A percentile compares a stretch with the other conserved stretches of the same genome.
Conservation (phyloP, 2,113 vertebrate genomes). For the Neogale vison region DNA sequence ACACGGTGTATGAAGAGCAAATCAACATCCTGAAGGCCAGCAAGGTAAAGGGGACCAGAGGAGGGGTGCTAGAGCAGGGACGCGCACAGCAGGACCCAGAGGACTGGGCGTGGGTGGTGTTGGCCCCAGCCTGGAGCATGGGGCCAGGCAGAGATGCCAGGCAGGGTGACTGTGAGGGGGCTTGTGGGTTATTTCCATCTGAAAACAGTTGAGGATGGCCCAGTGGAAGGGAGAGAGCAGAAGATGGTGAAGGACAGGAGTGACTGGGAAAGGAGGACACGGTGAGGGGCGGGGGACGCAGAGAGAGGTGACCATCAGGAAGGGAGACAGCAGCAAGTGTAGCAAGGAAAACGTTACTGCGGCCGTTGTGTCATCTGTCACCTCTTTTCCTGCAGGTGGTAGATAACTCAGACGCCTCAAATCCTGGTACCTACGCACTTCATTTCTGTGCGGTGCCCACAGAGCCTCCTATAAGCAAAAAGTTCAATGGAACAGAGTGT, state of each 20-base stretch:
- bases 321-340: fast-evolving
- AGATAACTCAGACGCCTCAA: background rate
- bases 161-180: fast-evolving
- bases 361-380: background rate
- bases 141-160: background rate
- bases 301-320: background rate
- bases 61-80: fast-evolving
- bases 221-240: background rate
- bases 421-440: background rate
- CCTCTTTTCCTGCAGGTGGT: background rate
- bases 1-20: constrained; percentile 94
- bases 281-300: fast-evolving
- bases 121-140: fast-evolving
- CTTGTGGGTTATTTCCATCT: background rate
- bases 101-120: fast-evolving
- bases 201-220: background rate
- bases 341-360: background rate
- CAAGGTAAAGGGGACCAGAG: constrained; percentile 84
- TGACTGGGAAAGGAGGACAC: background rate
- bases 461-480: background rate
- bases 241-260: background rate
- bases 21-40: constrained; percentile 96
- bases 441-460: background rate
- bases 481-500: background rate
- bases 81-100: background rate